Evolutionary conservation across 2,797 vertebrate species (phyloP).

Genomic region (Lagodon rhomboides): DNA sequence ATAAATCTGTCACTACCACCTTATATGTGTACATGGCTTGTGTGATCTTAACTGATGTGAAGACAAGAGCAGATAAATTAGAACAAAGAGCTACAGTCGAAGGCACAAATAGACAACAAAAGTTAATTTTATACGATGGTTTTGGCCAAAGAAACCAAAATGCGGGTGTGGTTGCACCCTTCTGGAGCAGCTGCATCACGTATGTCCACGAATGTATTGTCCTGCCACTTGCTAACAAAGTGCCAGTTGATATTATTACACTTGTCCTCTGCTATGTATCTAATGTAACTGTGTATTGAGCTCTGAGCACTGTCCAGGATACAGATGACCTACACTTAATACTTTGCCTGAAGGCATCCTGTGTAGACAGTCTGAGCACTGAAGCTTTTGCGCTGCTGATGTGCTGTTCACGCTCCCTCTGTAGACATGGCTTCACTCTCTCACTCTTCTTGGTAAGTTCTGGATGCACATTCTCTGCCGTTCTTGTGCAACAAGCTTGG

Average conservation of each 20-base stretch:
- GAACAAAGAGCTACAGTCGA: not conserved
- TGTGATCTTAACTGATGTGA: not conserved
- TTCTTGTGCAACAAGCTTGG: no score
- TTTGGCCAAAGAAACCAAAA: constrained; percentile 1
- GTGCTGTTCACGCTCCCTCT: not conserved
- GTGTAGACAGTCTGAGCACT: not conserved
- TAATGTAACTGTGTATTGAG: no score
- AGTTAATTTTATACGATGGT: not conserved
- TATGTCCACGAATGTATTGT: no score
- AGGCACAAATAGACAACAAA: not conserved
- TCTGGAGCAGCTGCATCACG: no score
- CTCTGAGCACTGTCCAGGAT: no score
- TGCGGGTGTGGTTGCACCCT: not conserved
- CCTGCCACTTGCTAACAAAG: not conserved
- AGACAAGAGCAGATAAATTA: not conserved
- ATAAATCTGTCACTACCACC: constrained; percentile 3
- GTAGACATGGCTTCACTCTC: not conserved
- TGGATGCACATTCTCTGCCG: no score
- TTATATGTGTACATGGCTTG: not conserved
- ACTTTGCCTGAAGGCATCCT: not conserved
- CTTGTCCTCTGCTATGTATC: no score
- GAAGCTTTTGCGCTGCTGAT: not conserved
- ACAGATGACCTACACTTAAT: no score
- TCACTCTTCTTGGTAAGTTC: no score
- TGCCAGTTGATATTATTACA: no score